Evolutionary conservation across 2,113 vertebrate species (phyloP), one percentile per base, ranked within the genome.

Genomic region (Scartelaos histophorus): DNA sequence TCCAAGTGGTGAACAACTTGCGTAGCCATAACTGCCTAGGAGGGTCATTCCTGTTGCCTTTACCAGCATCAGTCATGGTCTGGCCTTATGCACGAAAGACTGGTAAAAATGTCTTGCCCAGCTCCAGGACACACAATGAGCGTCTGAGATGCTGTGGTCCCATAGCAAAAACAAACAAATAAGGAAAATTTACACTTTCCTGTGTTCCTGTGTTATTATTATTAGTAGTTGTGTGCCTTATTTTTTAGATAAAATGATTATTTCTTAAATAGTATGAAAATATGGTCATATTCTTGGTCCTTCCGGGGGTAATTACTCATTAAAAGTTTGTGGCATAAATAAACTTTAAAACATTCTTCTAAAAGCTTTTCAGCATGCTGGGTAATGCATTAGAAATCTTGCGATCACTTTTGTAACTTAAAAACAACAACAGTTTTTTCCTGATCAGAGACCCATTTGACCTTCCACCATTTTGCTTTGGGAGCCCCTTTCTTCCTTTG

Each of bases 391-490:
- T 24, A 22, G 13, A 29, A 24, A 34, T 60, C 25, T 54, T 11
- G 53, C 17, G n/a, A 38, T 35, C 61, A 43, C 61, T 38, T 64
- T n/a, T 38, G 25, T 19, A 43, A 61, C 25, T 34, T 24, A 3
- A 61, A 61, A 61, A 61, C 58, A 34, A 61, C 58, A 58, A 64
- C 61, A 38, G 16, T 19, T 43, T 61, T 16, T 13, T 61, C 58
- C 58, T 64, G 61, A 64, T 61, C 34, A n/a, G 19, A 38, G 7
- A 19, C 61, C n/a, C 0, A 7, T 61, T 25, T 29, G 58, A 61
- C 61, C 34, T 64, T 38, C 61, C 34, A n/a, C 61, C 34, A n/a
- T n/a, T n/a, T n/a, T 64, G 34, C 61, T 38, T 21, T 21, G 34
- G 58, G 61, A 35, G 17, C 6, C 16, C 1, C 17, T 43, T 34